Evolutionary conservation across 2,888 invertebrate species (phyloP), one percentile per base, ranked within the genome.

Genomic region (Drosophila borealis): DNA sequence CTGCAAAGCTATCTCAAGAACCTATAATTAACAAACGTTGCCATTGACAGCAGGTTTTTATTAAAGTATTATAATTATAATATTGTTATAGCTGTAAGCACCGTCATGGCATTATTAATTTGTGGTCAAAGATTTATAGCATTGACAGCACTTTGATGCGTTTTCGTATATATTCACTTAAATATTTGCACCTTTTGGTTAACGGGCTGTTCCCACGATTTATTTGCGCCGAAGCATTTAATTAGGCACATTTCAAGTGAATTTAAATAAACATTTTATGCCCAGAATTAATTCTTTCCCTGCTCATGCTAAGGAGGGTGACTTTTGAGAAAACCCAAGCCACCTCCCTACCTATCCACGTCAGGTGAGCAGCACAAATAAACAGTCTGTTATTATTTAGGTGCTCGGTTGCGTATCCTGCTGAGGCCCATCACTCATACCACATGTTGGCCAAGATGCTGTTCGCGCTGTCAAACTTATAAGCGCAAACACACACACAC

Each of bases 341-440:
- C 29, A 29, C 8, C 29, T 8, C 29, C 29, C 39, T 29, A 42
- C 36, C 39, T 29, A 42, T 21, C 13, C 66, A 21, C 19, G 25
- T 14, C 34, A 34, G 19, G 66, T 36, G 50, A 73, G 77, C 66
- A 72, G 59, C 56, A 42, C 34, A 25, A 66, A 68, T 59, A 71
- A 74, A 70, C 69, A 65, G 63, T 66, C 63, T 63, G 76, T 82
- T 55, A 70, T 84, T 66, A 78, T 64, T 68, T 64, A 48, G 72
- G 48, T 70, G 65, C 75, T 78, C 59, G 50, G 49, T 41, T 57
- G 62, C 44, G 60, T 60, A 56, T 49, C 19, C 54, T 46, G 60
- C 51, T 42, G 14, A 36, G 51, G 60, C 75, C 39, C 82, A 88
- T 82, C 82, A 79, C 81, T 88, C 83, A 75, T 85, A 57, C 78